A percentile compares a stretch with the other conserved stretches of the same genome.
phyloP scores from a whole-genome alignment of 2,113 vertebrate species.

The Laticauda colubrina region DNA sequence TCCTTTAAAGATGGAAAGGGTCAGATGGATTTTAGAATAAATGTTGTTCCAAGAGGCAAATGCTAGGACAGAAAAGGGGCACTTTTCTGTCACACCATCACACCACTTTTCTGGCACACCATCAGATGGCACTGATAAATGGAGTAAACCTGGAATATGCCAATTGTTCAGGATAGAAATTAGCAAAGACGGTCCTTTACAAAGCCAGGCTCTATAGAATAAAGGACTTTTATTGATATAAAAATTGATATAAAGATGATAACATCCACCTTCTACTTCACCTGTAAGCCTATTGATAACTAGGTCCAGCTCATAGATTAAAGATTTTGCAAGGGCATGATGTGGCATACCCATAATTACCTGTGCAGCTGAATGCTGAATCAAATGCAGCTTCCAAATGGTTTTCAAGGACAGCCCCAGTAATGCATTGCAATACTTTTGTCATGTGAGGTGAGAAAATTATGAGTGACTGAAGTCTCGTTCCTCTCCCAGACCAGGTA shows the following conservation, averaged over 20 bases:
- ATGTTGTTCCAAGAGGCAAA: not conserved
- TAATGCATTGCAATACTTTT: not conserved
- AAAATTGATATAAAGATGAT: no score
- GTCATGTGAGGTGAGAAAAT: not conserved
- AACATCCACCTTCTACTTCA: not conserved
- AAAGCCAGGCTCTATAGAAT: not conserved
- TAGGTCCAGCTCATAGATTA: not conserved
- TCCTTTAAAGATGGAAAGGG: not conserved
- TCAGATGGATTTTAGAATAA: not conserved
- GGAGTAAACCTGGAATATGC: not conserved
- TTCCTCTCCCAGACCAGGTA: not conserved
- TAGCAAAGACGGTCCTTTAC: not conserved
- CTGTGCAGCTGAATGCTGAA: not conserved
- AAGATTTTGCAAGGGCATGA: not conserved
- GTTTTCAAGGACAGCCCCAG: not conserved
- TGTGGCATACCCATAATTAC: not conserved
- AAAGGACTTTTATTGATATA: not conserved
- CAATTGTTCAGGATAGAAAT: not conserved
- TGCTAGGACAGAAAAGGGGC: not conserved
- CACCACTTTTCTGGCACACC: no score
- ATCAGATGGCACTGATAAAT: not conserved
- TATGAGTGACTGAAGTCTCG: not conserved
- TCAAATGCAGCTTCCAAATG: not conserved
- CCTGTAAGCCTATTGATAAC: not conserved
- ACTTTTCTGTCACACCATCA: no score